These are phyloP conservation scores for Porites australiensis DNA, from an alignment of 64 coral and sea anemone genomes.

Conservation along the genomic window DNA sequence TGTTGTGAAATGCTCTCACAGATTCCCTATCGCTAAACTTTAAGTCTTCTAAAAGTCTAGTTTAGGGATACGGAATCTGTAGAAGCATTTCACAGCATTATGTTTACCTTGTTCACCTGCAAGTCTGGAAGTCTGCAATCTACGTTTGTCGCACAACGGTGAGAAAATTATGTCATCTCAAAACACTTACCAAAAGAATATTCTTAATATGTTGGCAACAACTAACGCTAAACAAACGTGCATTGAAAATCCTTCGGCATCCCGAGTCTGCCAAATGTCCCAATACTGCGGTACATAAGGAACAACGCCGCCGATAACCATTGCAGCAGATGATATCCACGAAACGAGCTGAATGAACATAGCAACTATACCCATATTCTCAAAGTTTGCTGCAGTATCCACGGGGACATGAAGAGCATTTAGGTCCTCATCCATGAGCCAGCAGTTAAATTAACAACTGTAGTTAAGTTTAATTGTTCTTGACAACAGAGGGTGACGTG, in stretches of 20 bases:
- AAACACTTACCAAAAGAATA: conserved; percentile 96
- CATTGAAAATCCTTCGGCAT: conserved; percentile 94
- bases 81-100: no score
- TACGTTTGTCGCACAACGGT: no score
- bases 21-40: no score
- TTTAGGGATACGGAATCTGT: no score
- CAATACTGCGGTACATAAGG: conserved; percentile 98
- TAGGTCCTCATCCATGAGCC: conserved; percentile 10
- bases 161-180: background rate
- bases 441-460: background rate
- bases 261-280: conserved; percentile 81
- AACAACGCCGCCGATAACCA: conserved; percentile 97
- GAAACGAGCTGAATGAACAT: conserved; percentile 61
- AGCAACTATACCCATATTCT: conserved; percentile 41
- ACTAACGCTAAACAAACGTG: conserved; percentile 96
- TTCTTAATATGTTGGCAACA: conserved; percentile 94
- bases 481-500: background rate
- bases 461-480: no score
- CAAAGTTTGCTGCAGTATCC: background rate
- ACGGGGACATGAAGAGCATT: conserved; percentile 27
- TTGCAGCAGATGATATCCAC: conserved; percentile 90
- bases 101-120: no score
- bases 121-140: no score
- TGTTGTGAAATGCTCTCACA: no score
- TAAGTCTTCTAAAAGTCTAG: no score